Evolutionary conservation across 2,888 invertebrate species (phyloP).

Genomic region (Lissocephala sabroskyi): DNA sequence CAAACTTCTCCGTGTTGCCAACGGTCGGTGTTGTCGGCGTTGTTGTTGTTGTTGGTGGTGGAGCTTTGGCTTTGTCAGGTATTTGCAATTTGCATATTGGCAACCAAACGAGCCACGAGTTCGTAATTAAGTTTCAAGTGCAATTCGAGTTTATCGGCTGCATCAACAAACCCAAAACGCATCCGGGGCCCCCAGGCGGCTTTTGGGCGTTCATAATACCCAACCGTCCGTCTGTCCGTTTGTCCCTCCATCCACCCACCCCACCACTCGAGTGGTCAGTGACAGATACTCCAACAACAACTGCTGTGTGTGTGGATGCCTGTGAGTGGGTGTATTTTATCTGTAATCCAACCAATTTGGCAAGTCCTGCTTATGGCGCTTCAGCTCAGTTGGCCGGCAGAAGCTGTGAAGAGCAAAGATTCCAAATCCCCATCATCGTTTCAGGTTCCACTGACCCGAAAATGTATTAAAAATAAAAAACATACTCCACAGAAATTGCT

Average conservation of each 20-base stretch:
- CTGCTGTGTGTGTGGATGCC: not conserved
- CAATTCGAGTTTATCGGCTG: slow-evolving; percentile 52
- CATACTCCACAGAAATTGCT: too few relatives aligned
- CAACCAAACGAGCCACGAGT: slow-evolving; percentile 18
- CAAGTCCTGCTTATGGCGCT: slow-evolving; percentile 32
- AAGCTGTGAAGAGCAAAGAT: slow-evolving; percentile 17
- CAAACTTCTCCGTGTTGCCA: not conserved
- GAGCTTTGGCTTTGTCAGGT: slow-evolving; percentile 38
- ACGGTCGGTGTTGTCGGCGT: not conserved
- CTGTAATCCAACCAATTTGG: slow-evolving; percentile 30
- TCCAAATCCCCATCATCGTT: slow-evolving; percentile 29
- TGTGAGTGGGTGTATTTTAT: slow-evolving; percentile 1
- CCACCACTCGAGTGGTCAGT: too few relatives aligned
- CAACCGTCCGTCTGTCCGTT: too few relatives aligned
- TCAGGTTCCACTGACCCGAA: too few relatives aligned
- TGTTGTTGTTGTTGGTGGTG: slow-evolving; percentile 4
- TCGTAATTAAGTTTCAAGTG: slow-evolving; percentile 59
- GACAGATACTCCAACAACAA: too few relatives aligned
- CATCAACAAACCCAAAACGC: too few relatives aligned
- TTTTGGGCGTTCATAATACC: too few relatives aligned
- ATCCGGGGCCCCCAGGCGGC: too few relatives aligned
- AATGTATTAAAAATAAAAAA: too few relatives aligned
- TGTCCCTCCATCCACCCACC: too few relatives aligned
- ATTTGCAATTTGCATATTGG: slow-evolving; percentile 43
- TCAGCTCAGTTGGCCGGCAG: not conserved